Base-by-base conservation (phyloP, 2,797 vertebrate genomes). In the Poecilia gillii region DNA sequence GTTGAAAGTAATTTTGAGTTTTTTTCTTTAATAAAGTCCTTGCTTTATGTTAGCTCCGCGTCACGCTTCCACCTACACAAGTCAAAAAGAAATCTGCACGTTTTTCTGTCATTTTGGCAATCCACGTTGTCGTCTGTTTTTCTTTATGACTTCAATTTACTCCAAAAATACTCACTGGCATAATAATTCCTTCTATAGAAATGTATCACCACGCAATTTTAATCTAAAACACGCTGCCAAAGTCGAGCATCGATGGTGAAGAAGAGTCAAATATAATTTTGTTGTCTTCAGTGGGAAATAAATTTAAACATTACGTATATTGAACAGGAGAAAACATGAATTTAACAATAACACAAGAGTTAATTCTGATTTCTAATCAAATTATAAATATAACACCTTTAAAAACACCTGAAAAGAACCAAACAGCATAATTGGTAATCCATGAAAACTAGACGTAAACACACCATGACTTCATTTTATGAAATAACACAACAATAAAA, bases 141-240 rank as follows among this genome's bases (percentile, higher is more conserved):
- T 59, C 55, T 57, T 55, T 46, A n/a, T 28, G 41, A 71, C 13
- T 43, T 45, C 8, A 23, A 53, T 8, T 25, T 53, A 53, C 6
- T 6, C 20, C 39, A 6, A 41, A 23, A 23, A 53, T 25, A 25
- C 23, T 71, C 41, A 28, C 12, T 6, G 68, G 45, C 68, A 46
- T 45, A 45, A 45, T 46, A n/a, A 72, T 72, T 46, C 12, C 68
- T 45, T 43, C 41, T 45, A 1, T 45, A 31, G n/a, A n/a, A 72
- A 25, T 7, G 6, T 53, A 53, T 53, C 6, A 9, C 23, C 51
- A 23, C 7, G 0, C 23, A 2, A 51, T 23, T 18, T 46, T 72
- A 28, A 46, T 72, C 23, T 72, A 46, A 72, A 72, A 18, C 43
- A 72, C 43, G 8, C 70, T 72, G 43, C 23, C 68, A 46, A 71